Evolutionary conservation across 1,140 invertebrate species (phyloP), one percentile per base, ranked within the genome.

Genomic region (Caenorhabditis briggsae): DNA sequence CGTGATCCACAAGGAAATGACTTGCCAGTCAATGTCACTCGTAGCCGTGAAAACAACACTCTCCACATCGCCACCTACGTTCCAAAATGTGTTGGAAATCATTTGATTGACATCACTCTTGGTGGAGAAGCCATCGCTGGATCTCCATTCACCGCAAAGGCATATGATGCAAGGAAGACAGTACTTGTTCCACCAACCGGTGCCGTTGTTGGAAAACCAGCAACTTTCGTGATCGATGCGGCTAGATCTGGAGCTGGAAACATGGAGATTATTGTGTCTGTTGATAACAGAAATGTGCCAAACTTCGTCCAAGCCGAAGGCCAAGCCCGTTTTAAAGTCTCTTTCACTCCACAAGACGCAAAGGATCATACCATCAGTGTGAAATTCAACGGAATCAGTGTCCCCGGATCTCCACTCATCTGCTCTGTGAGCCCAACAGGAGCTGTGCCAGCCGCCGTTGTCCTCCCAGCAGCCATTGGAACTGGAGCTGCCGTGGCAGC

Each of bases 251-350:
- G 89, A 43, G 90, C 91, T 46, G 91, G 91, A 12, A 91, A 92
- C 82, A 85, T 88, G 96, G 97, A 99, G 93, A 98, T 99, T 61
- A 98, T 98, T 84, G 97, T 99, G 0, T 96, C 97, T 0, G 97
- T 98, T n/a, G 96, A 96, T 91, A 96, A 96, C 5, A 95, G 96
- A 91, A 99, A 98, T 94, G 97, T 99, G 8, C 97, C 97, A 8
- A 98, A 98, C 94, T 98, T 97, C 93, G 97, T 99, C 1, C 96
- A 98, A 92, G 96, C 96, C 59, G 97, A 98, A 94, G 97, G 96
- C 41, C 98, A 98, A 93, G 97, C 97, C 0, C 95, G 96, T 90
- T 87, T 87, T 50, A 83, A 83, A 20, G 97, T 99, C 3, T 98
- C 98, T 93, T 99, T 99, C 93, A 98, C 97, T 90, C 97, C 97